phyloP scores from a whole-genome alignment of 2,888 invertebrate genomes.

The Criorhina ranunculi region DNA sequence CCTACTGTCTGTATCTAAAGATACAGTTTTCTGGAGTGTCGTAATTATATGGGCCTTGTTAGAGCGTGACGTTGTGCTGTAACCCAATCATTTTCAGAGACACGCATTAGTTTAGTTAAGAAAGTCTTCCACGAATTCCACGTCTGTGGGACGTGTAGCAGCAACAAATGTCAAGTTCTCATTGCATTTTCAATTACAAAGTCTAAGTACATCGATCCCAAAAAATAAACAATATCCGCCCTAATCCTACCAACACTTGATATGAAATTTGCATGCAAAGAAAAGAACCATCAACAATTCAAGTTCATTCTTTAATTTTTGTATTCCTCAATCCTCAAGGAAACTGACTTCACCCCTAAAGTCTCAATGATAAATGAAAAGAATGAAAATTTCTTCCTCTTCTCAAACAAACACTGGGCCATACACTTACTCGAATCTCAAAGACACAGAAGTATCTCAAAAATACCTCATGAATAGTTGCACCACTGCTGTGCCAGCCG shows the following conservation, averaged over 20 bases:
- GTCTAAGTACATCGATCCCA: constrained; percentile 21
- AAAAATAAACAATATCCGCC: constrained; percentile 12
- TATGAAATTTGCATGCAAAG: constrained; percentile 13
- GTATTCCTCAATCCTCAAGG: constrained; percentile 59
- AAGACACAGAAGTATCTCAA: constrained; percentile 56
- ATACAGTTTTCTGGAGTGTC: too few species aligned
- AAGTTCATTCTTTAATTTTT: constrained; percentile 66
- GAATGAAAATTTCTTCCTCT: constrained; percentile 53
- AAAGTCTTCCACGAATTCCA: too few species aligned
- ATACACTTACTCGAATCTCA: constrained; percentile 63
- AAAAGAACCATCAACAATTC: constrained; percentile 30
- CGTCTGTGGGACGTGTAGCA: too few species aligned
- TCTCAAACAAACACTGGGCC: constrained; percentile 39
- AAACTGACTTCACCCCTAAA: constrained; percentile 74
- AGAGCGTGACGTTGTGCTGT: too few species aligned
- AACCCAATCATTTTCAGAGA: too few species aligned
- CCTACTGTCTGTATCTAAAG: too few species aligned
- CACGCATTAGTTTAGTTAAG: too few species aligned
- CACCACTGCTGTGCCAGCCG: constrained; percentile 73
- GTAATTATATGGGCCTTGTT: too few species aligned
- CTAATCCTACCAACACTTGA: constrained; percentile 12
- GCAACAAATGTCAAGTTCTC: too few species aligned
- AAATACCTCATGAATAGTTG: constrained; percentile 71
- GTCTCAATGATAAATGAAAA: constrained; percentile 72
- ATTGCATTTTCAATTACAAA: not conserved